Conservation (phyloP, 1,140 invertebrate species). For the Neodiprion pinetum region DNA sequence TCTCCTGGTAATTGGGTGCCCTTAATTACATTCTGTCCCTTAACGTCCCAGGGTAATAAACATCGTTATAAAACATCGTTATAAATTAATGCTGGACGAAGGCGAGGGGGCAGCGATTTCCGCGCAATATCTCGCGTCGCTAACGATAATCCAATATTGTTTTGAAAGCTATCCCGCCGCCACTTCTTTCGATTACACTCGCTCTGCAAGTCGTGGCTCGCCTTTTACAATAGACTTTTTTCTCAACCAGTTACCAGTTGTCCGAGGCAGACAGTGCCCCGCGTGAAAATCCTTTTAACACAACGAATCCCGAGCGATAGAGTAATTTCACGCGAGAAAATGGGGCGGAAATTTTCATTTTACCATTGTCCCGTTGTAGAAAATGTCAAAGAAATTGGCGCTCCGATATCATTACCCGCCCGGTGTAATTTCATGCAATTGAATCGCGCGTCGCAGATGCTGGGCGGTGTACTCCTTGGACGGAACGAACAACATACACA, state of each 20-base stretch:
- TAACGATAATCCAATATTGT: slow-evolving; percentile 1
- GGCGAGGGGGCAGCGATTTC: not conserved
- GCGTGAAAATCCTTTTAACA: not conserved
- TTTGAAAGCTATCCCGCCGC: not conserved
- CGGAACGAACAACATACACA: not conserved
- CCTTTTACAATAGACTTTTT: not conserved
- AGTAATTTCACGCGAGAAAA: not conserved
- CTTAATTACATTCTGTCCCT: not conserved
- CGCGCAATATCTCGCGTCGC: not conserved
- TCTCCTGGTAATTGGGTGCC: too few species aligned
- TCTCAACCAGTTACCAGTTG: not conserved
- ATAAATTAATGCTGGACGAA: not conserved
- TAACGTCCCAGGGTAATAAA: not conserved
- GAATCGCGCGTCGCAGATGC: too few species aligned
- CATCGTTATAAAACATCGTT: not conserved
- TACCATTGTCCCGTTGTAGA: too few species aligned
- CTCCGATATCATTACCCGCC: too few species aligned
- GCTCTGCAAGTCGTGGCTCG: not conserved
- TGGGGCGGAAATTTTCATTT: not conserved
- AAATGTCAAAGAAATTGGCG: too few species aligned
- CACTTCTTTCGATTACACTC: not conserved
- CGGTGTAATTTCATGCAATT: too few species aligned
- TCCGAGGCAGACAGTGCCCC: not conserved
- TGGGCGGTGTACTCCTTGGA: too few species aligned
- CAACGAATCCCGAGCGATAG: not conserved